Conservation (phyloP, 2,888 invertebrate genomes). For the Crepidodera aurea region DNA sequence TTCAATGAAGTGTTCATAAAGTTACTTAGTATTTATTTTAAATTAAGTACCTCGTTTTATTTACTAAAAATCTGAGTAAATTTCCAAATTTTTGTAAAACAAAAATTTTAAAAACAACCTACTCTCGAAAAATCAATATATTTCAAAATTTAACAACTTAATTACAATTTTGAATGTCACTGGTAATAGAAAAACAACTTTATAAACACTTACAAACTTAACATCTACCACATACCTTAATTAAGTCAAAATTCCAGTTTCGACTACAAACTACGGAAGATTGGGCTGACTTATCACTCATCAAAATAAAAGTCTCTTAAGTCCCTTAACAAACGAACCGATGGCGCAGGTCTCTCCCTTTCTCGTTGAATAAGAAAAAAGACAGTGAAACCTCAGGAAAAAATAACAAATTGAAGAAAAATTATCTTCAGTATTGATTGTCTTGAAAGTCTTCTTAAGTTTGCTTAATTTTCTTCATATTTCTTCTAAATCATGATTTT, state of each 20-base stretch:
- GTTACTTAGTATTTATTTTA: background rate
- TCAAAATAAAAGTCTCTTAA: constrained; percentile 8
- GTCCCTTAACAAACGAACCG: background rate
- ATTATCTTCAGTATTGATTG: no score
- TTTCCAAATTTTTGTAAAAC: no score
- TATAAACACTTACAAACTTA: constrained; percentile 14
- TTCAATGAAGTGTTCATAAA: constrained; percentile 4
- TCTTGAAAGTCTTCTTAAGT: no score
- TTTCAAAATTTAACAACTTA: background rate
- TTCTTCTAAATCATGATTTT: no score
- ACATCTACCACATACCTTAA: constrained; percentile 5
- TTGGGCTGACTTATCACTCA: constrained; percentile 56
- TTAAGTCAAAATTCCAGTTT: constrained; percentile 12
- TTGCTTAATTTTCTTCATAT: no score
- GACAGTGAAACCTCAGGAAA: background rate
- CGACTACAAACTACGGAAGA: constrained; percentile 58
- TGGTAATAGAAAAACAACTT: constrained; percentile 4
- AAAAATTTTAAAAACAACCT: no score
- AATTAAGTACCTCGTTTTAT: no score
- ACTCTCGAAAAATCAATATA: no score
- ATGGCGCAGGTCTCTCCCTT: background rate
- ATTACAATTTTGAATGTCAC: background rate
- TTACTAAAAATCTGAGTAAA: no score
- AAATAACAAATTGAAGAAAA: background rate
- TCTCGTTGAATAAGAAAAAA: background rate